These are phyloP conservation scores for Drosophila subsilvestris DNA, from an alignment of 2,888 invertebrate genomes.

Conservation along the genomic window DNA sequence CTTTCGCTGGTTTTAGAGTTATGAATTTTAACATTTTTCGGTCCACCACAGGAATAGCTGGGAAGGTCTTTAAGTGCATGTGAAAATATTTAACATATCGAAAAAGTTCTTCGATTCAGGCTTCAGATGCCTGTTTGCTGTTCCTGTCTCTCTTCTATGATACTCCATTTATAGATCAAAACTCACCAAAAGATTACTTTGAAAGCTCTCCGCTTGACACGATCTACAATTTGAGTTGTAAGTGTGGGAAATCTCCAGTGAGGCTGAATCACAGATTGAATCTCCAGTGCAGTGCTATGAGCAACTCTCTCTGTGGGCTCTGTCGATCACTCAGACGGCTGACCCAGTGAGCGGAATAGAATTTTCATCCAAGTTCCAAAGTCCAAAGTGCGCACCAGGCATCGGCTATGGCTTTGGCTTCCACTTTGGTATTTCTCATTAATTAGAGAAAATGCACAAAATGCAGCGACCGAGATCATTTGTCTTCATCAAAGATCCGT, in stretches of 20 bases:
- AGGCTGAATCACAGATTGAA: slow-evolving; percentile 13
- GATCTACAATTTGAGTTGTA: neutral
- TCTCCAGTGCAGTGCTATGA: neutral
- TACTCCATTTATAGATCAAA: neutral
- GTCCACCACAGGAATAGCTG: slow-evolving; percentile 18
- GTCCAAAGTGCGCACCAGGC: slow-evolving; percentile 41
- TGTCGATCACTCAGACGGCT: slow-evolving; percentile 44
- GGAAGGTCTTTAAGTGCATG: slow-evolving; percentile 13
- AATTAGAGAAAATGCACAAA: slow-evolving; percentile 57
- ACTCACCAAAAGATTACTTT: neutral
- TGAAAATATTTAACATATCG: slow-evolving; percentile 3
- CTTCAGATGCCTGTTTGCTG: too few relatives aligned
- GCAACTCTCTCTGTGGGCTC: slow-evolving; percentile 3
- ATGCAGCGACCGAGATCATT: slow-evolving; percentile 62
- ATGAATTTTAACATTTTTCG: slow-evolving; percentile 32
- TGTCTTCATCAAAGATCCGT: slow-evolving; percentile 69
- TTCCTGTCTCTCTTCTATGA: too few relatives aligned
- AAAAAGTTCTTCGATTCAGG: too few relatives aligned
- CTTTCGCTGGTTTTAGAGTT: slow-evolving; percentile 4
- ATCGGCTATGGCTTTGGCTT: slow-evolving; percentile 31
- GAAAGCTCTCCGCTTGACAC: neutral
- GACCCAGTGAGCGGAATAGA: slow-evolving; percentile 59
- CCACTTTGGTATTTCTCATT: slow-evolving; percentile 53
- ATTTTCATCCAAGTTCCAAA: slow-evolving; percentile 57
- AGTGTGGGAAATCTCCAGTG: slow-evolving; percentile 29